These are phyloP conservation scores for Bagarius yarrelli DNA, from an alignment of 2,113 vertebrate species.

Conservation along the genomic window DNA sequence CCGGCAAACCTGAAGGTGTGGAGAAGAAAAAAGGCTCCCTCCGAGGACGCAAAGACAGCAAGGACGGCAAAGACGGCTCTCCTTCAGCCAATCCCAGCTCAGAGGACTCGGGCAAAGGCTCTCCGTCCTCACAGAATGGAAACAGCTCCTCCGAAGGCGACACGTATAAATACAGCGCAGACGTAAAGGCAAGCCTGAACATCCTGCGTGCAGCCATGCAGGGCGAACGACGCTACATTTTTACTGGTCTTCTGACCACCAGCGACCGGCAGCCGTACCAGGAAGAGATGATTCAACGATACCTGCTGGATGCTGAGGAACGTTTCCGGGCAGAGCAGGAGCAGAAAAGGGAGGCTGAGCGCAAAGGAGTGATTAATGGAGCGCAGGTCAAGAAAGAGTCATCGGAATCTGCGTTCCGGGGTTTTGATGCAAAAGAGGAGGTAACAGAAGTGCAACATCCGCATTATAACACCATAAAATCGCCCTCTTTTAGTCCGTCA, in stretches of 20 bases:
- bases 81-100: conserved; percentile 66
- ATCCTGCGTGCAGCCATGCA: conserved; percentile 88
- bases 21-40: conserved; percentile 90
- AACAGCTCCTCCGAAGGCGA: conserved; percentile 62
- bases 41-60: conserved; percentile 81
- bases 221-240: conserved; percentile 88
- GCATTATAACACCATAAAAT: conserved; percentile 61
- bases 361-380: conserved; percentile 64
- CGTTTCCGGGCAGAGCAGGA: conserved; percentile 85
- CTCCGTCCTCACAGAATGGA: conserved; percentile 68
- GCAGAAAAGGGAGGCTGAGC: conserved; percentile 79
- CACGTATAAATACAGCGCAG: conserved; percentile 80
- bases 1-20: conserved; percentile 72
- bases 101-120: conserved; percentile 75
- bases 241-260: conserved; percentile 85
- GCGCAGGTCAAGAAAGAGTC: conserved; percentile 62
- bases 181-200: conserved; percentile 87
- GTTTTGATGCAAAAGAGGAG: conserved; percentile 60
- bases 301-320: conserved; percentile 86
- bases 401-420: conserved; percentile 57
- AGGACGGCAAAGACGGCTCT: conserved; percentile 83
- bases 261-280: conserved; percentile 91
- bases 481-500: conserved; percentile 63
- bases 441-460: conserved; percentile 48
- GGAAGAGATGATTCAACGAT: conserved; percentile 96